phyloP scores from a whole-genome alignment of 2,797 vertebrate species.

The Chaunax sp. region DNA sequence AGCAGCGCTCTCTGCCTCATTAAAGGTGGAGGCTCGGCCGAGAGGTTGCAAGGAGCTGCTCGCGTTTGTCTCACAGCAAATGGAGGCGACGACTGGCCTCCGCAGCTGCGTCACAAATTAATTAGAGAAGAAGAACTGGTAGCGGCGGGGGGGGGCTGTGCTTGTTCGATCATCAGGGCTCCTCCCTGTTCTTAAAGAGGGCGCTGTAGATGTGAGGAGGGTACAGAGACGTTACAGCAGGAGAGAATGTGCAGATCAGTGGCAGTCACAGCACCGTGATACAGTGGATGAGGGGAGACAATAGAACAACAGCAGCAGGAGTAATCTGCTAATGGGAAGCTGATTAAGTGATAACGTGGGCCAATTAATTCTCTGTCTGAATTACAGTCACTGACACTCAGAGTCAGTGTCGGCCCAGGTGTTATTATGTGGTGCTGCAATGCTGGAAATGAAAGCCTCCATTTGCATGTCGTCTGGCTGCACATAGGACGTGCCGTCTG shows the following conservation, averaged over 20 bases:
- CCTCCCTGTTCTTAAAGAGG: slow-evolving; percentile 49
- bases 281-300: slow-evolving; percentile 56
- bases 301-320: slow-evolving; percentile 69
- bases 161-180: slow-evolving; percentile 45
- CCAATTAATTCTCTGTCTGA: slow-evolving; percentile 69
- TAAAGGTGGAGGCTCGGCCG: slow-evolving; percentile 72
- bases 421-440: neutral
- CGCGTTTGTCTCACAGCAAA: slow-evolving; percentile 63
- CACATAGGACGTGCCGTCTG: neutral
- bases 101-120: slow-evolving; percentile 61
- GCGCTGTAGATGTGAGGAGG: slow-evolving; percentile 52
- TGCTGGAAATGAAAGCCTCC: slow-evolving; percentile 18
- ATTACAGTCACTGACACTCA: slow-evolving; percentile 20
- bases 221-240: slow-evolving; percentile 45
- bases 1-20: slow-evolving; percentile 62
- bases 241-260: slow-evolving; percentile 51
- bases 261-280: slow-evolving; percentile 37
- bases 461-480: slow-evolving; percentile 27
- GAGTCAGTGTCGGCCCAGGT: neutral
- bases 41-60: slow-evolving; percentile 59
- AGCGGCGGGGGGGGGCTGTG: slow-evolving; percentile 35
- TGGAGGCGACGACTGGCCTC: slow-evolving; percentile 55
- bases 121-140: slow-evolving; percentile 51
- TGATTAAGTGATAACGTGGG: slow-evolving; percentile 74
- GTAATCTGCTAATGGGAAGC: slow-evolving; percentile 70